Base-by-base conservation (phyloP, 2,113 vertebrate genomes). In the Epinephelus moara region DNA sequence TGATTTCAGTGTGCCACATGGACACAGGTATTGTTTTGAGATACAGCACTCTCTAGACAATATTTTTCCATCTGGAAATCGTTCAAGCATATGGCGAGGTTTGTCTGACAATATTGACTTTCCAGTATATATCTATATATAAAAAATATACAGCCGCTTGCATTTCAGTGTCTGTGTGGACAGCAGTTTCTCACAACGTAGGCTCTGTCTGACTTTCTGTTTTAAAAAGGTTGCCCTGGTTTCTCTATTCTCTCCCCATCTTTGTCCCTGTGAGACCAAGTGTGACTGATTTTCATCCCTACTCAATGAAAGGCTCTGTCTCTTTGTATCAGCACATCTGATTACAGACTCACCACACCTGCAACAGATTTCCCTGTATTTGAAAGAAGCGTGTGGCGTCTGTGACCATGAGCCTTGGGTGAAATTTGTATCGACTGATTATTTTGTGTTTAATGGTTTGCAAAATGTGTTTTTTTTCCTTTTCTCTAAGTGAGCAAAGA, bases 51-150 rank as follows among this genome's bases (percentile, higher is more conserved):
- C 25, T 50, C 25, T 37, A 23, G 14, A 19, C 37, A 47, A 6
- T 37, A 40, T 62, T 50, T 33, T 33, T 37, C 19, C 14, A 17
- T 57, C 40, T 63, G 52, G 59, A 72, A 62, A 61, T 53, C 4
- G 21, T 55, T 53, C 17, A 47, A 42, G 57, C 57, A 30, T 30
- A 33, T 8, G n/a, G 7, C 23, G 3, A 18, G 23, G 45, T 61
- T 60, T 56, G 33, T 13, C 42, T 70, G 15, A 68, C 50, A 63
- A 75, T 49, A 69, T 69, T 68, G 19, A 78, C 19, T 78, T 71
- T 40, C 70, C 33, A 53, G 19, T 80, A 30, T 53, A 17, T 19
- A 19, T 62, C 11, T 18, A 10, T 55, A 27, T 27, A 27, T 27
- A 5, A 37, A 37, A 37, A 37, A 37, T 37, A 37, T 37, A 37